Percentiles rank a stretch among this genome's conserved stretches.
phyloP scores from a whole-genome alignment of 2,113 vertebrate species.

The Leptosomus discolor region DNA sequence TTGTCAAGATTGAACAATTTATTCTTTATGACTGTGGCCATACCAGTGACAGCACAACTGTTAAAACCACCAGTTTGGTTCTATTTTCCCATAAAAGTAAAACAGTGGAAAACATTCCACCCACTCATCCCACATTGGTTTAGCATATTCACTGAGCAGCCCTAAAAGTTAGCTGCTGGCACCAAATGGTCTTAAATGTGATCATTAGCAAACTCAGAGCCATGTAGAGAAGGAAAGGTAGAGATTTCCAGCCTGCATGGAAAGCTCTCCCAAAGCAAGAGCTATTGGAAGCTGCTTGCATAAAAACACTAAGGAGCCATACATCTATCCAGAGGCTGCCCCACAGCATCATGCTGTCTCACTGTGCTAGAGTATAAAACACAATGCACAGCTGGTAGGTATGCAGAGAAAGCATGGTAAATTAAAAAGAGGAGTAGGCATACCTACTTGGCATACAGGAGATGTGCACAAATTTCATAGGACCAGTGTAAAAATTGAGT shows the following conservation, averaged over 20 bases:
- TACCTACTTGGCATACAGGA: background rate
- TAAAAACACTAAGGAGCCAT: background rate
- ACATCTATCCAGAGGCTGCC: background rate
- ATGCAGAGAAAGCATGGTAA: background rate
- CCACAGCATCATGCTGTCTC: background rate
- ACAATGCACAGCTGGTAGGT: background rate
- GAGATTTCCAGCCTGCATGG: background rate
- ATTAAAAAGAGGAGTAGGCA: background rate
- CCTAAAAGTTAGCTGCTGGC: slow-evolving; percentile 43
- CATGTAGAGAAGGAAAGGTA: slow-evolving; percentile 2
- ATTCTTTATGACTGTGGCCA: slow-evolving; percentile 3
- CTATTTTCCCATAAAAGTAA: slow-evolving; percentile 39
- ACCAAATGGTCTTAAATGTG: slow-evolving; percentile 20
- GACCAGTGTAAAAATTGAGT: background rate
- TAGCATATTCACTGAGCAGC: background rate
- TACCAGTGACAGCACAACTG: slow-evolving; percentile 44
- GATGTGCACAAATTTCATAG: background rate
- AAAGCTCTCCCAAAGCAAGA: background rate
- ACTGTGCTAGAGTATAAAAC: background rate
- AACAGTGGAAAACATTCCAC: slow-evolving; percentile 57
- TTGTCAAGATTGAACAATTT: slow-evolving; percentile 47
- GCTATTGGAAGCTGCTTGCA: background rate
- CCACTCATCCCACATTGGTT: slow-evolving; percentile 10
- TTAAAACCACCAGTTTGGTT: slow-evolving; percentile 38
- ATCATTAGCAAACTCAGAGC: background rate